Evolutionary conservation across 2,888 invertebrate genomes (phyloP).

Genomic region (Parnassius smintheus): DNA sequence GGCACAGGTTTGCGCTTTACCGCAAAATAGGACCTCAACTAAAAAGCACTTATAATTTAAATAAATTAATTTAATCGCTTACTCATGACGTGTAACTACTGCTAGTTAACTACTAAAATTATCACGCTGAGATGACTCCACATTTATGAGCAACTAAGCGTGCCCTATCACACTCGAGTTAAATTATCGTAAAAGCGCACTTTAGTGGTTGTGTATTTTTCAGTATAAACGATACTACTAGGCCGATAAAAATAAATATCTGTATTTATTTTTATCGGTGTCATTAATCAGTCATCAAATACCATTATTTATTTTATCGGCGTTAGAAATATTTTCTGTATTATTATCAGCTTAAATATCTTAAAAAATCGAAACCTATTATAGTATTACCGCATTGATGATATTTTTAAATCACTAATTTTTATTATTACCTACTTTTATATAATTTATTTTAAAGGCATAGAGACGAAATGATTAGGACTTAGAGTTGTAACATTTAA

Average conservation of each 20-base stretch:
- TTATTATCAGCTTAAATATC: too few species aligned
- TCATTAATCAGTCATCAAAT: neutral
- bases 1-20: too few species aligned
- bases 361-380: too few species aligned
- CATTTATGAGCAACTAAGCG: constrained; percentile 61
- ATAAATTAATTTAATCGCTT: constrained; percentile 17
- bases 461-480: too few species aligned
- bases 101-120: constrained; percentile 8
- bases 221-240: constrained; percentile 10
- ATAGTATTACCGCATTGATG: too few species aligned
- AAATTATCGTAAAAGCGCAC: constrained; percentile 57
- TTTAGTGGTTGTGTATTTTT: constrained; percentile 27
- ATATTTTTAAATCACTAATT: too few species aligned
- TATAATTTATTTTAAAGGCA: too few species aligned
- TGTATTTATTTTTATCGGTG: neutral
- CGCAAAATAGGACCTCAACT: too few species aligned
- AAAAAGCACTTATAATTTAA: neutral
- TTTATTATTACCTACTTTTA: too few species aligned
- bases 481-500: too few species aligned
- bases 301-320: too few species aligned
- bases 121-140: constrained; percentile 33
- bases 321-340: too few species aligned
- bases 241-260: constrained; percentile 3
- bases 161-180: constrained; percentile 61
- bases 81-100: constrained; percentile 17